Evolutionary conservation across 2,113 vertebrate species (phyloP), one percentile per base, ranked within the genome.

Genomic region (Plotosus lineatus): DNA sequence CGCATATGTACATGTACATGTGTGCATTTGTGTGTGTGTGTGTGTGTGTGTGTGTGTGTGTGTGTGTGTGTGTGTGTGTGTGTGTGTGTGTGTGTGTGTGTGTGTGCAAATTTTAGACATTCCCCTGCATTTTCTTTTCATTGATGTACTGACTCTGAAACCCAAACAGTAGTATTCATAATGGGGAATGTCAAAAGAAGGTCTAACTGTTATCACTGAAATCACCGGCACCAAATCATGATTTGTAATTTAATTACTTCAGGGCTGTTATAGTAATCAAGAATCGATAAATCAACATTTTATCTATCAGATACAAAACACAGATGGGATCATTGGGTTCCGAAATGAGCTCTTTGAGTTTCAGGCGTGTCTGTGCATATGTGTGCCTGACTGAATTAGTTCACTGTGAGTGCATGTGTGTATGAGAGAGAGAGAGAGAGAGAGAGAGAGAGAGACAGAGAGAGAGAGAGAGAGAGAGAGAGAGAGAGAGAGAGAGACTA

Each of bases 301-400:
- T 81, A 75, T 75, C 76, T n/a, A 66, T 79, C 63, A 76, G 53
- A 79, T 74, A 40, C 72, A 71, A 28, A 60, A 82, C 69, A 85
- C 71, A 82, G 84, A 82, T 78, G 77, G 77, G 80, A 79, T 82
- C 68, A 81, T 81, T 61, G 33, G 77, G 55, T 81, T 84, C 68
- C 79, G 78, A 85, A 78, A 82, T 23, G 28, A 15, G 76, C 61
- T 74, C 38, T 63, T 74, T 74, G 28, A 81, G 56, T 65, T 53
- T 75, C 71, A 65, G 56, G 56, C 17, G 19, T 78, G 76, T 74
- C 42, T 63, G 53, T 78, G 75, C 58, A 63, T 73, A 46, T 66
- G 56, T 79, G 76, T 75, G 77, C 36, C 68, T 85, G 74, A 81
- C 77, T 77, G 69, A 68, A 73, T 84, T 80, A 68, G 60, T 65